phyloP scores from a whole-genome alignment of 2,888 invertebrate genomes.

The Chymomyza amoena region DNA sequence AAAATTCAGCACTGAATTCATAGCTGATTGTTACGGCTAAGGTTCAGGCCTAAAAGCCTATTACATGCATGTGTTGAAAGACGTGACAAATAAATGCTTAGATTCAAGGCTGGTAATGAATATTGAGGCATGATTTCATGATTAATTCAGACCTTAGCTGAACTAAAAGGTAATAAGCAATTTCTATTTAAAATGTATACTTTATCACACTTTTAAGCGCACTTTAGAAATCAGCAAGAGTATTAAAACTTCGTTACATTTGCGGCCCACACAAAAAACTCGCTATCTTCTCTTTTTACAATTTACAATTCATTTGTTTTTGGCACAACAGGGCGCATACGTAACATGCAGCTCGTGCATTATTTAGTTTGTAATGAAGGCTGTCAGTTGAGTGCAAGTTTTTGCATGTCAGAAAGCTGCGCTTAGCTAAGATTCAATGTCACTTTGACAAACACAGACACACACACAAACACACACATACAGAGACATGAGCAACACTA shows the following conservation, averaged over 20 bases:
- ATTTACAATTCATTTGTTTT: constrained; percentile 26
- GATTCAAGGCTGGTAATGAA: too few species aligned
- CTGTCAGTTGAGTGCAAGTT: constrained; percentile 38
- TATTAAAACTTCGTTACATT: not conserved
- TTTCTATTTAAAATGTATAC: too few species aligned
- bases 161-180: too few species aligned
- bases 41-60: too few species aligned
- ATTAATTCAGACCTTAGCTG: too few species aligned
- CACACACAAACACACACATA: not conserved
- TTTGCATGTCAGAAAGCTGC: not conserved
- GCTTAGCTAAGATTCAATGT: constrained; percentile 71
- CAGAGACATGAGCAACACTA: not conserved
- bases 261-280: not conserved
- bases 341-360: constrained; percentile 50
- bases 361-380: constrained; percentile 63
- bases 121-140: too few species aligned
- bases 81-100: too few species aligned
- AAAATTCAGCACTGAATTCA: too few species aligned
- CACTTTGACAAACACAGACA: constrained; percentile 35
- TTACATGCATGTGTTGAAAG: too few species aligned
- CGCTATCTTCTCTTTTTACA: not conserved
- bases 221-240: not conserved
- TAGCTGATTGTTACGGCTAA: too few species aligned
- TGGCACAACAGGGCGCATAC: constrained; percentile 51
- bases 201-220: too few species aligned